These are phyloP conservation scores for Phengaris alcon DNA, from an alignment of 2,888 invertebrate genomes.

Conservation along the genomic window DNA sequence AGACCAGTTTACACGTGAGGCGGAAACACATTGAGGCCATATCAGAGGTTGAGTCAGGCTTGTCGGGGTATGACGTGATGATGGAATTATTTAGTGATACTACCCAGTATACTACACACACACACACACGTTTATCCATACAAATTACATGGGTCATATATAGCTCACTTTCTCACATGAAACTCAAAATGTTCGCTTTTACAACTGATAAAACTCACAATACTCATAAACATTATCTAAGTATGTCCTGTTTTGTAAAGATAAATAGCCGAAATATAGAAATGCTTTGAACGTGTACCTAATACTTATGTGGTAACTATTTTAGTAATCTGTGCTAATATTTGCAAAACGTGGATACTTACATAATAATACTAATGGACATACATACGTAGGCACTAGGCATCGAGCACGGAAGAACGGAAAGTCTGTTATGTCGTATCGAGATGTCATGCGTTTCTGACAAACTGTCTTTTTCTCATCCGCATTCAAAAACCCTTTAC, in stretches of 20 bases:
- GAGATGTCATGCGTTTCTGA: no score
- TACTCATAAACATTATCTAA: background rate
- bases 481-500: no score
- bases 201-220: background rate
- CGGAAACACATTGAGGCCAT: conserved; percentile 10
- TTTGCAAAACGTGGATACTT: no score
- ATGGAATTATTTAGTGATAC: background rate
- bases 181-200: background rate
- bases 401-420: no score
- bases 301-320: no score
- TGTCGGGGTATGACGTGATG: background rate
- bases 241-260: background rate
- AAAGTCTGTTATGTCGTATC: no score
- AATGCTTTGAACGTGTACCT: background rate
- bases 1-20: background rate
- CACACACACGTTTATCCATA: background rate
- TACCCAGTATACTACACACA: no score
- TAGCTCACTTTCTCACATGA: background rate
- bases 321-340: no score
- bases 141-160: background rate
- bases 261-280: background rate
- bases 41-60: conserved; percentile 8
- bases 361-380: no score
- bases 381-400: no score
- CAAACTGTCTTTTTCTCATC: no score